Conservation (phyloP, 2,797 vertebrate genomes). For the Ptychadena robeensis region DNA sequence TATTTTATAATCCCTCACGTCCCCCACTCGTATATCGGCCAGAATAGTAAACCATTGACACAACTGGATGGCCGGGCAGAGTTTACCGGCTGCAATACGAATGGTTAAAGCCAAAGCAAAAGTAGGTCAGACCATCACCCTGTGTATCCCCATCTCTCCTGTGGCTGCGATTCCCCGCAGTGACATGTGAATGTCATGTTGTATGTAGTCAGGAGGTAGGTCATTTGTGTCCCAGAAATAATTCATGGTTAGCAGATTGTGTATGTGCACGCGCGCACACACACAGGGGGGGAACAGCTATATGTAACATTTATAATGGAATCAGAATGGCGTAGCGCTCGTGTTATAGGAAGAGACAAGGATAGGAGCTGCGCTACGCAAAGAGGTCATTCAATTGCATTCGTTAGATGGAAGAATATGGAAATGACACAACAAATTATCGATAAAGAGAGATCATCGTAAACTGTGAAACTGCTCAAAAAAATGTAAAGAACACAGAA, state of each 20-base stretch:
- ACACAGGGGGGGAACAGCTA: not conserved
- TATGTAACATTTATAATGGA: constrained; percentile 1
- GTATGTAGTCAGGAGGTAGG: constrained; percentile 7
- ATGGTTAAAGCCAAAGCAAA: constrained; percentile 25
- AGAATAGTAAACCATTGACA: not conserved
- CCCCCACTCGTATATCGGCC: not conserved
- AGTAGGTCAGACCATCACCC: constrained; percentile 51
- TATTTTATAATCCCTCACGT: no score
- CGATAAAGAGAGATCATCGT: no score
- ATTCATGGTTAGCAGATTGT: constrained; percentile 40
- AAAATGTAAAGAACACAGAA: no score
- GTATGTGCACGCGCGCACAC: no score
- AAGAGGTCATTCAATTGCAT: not conserved
- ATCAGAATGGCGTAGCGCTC: not conserved
- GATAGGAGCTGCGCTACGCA: not conserved
- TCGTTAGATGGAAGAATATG: no score
- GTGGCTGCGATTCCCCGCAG: constrained; percentile 42
- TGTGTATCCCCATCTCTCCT: constrained; percentile 30
- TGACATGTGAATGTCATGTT: constrained; percentile 41
- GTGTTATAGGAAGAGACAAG: not conserved
- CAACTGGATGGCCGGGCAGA: not conserved
- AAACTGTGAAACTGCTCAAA: no score
- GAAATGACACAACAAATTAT: not conserved
- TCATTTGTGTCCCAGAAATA: constrained; percentile 38
- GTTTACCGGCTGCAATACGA: not conserved